Evolutionary conservation across 2,113 vertebrate species (phyloP).

Genomic region (Leptocoma aspasia): DNA sequence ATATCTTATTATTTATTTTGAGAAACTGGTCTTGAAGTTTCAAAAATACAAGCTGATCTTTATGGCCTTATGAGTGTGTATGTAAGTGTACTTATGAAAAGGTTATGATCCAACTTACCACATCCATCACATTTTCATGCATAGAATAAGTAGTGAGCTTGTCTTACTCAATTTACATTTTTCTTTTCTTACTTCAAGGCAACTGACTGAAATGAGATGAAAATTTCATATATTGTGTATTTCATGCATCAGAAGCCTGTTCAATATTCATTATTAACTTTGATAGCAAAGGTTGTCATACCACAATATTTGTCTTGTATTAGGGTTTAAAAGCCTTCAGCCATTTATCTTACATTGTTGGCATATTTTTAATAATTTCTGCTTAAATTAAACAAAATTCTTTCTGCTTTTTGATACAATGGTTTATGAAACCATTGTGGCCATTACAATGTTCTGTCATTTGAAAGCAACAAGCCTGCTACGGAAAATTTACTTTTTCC

Average conservation of each 20-base stretch:
- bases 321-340: not conserved
- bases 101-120: not conserved
- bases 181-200: not conserved
- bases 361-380: not conserved
- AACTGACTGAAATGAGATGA: not conserved
- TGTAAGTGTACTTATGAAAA: not conserved
- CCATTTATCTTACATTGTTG: not conserved
- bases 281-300: not conserved
- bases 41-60: not conserved
- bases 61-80: not conserved
- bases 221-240: not conserved
- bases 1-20: not conserved
- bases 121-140: not conserved
- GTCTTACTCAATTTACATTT: not conserved
- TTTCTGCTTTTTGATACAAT: not conserved
- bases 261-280: not conserved
- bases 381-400: not conserved
- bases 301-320: not conserved
- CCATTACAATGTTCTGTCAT: not conserved
- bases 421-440: not conserved
- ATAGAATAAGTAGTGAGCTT: not conserved
- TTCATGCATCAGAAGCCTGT: not conserved
- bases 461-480: not conserved
- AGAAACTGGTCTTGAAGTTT: not conserved
- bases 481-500: not conserved